Conservation (phyloP, 30 jellyfish, hydroid and myxozoan species). For the Haliclystus octoradiatus region DNA sequence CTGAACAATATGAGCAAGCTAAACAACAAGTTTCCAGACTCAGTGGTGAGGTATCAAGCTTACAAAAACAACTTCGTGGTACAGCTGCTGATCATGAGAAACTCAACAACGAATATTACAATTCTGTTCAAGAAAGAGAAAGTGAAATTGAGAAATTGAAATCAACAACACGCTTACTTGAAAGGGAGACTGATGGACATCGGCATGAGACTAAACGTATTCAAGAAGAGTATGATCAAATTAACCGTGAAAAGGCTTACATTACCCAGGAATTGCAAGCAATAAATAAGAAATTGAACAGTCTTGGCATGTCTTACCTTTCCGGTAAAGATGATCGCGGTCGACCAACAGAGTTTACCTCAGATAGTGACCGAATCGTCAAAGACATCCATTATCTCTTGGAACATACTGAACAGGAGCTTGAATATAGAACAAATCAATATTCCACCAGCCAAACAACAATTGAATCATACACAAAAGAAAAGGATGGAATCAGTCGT, state of each 20-base stretch:
- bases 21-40: conserved; percentile 34
- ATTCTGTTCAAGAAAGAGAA: conserved; percentile 73
- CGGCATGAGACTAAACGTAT: conserved; percentile 52
- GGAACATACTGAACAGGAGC: conserved; percentile 69
- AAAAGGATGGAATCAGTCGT: conserved; percentile 25
- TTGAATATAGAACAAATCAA: conserved; percentile 43
- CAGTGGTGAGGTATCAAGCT: conserved; percentile 39
- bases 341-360: conserved; percentile 4
- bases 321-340: conserved; percentile 59
- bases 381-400: conserved; percentile 58
- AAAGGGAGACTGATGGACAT: conserved; percentile 63
- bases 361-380: conserved; percentile 55
- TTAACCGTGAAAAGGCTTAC: conserved; percentile 42
- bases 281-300: conserved; percentile 58
- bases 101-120: conserved; percentile 54
- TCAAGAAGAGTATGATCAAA: conserved; percentile 45
- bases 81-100: conserved; percentile 70
- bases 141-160: conserved; percentile 76
- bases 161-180: conserved; percentile 56
- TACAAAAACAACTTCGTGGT: conserved; percentile 69
- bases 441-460: conserved; percentile 35
- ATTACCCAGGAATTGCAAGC: conserved; percentile 69
- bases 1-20: conserved; percentile 81
- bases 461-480: conserved; percentile 33
- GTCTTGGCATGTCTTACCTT: conserved; percentile 60